phyloP scores from a whole-genome alignment of 2,888 invertebrate genomes.

The Drosophila dives region DNA sequence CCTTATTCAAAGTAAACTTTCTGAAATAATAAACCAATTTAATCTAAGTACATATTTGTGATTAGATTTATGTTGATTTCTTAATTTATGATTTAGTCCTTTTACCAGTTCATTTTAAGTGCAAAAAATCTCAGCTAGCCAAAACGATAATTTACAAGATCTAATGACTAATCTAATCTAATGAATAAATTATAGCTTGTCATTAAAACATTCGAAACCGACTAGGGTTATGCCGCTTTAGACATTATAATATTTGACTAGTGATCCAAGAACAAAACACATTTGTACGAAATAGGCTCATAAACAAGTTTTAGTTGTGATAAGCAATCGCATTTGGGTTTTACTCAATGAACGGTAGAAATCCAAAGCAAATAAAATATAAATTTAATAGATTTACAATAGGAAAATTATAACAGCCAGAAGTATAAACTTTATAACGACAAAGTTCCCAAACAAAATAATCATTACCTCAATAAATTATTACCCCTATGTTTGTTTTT shows the following conservation, averaged over 20 bases:
- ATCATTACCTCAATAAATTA: conserved; percentile 31
- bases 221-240: neutral
- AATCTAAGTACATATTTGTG: neutral
- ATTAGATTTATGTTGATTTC: neutral
- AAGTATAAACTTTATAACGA: conserved; percentile 30
- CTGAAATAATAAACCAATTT: neutral
- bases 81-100: neutral
- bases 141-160: conserved; percentile 30
- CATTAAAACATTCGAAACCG: conserved; percentile 34
- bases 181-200: neutral
- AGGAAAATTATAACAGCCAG: conserved; percentile 26
- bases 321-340: conserved; percentile 43
- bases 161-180: neutral
- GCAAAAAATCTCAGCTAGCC: conserved; percentile 38
- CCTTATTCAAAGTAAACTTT: neutral
- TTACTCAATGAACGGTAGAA: conserved; percentile 46
- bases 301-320: conserved; percentile 38
- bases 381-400: neutral
- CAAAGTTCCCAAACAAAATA: conserved; percentile 19
- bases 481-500: conserved; percentile 13
- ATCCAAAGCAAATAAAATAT: conserved; percentile 32
- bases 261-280: conserved; percentile 25
- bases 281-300: conserved; percentile 13
- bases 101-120: neutral
- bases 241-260: neutral